These are phyloP conservation scores for Achroia grisella DNA, from an alignment of 1,140 invertebrate species.

Conservation along the genomic window DNA sequence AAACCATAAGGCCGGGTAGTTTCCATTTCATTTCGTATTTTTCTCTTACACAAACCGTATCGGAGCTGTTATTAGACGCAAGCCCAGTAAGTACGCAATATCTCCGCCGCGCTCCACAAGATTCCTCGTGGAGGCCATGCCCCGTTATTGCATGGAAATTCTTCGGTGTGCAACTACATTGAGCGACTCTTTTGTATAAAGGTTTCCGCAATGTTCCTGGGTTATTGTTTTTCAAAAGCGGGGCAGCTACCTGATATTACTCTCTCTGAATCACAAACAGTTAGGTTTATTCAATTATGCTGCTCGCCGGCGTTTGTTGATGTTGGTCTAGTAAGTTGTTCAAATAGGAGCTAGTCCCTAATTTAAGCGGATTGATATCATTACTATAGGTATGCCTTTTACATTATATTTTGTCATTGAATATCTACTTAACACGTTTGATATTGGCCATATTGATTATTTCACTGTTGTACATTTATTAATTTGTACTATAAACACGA, in stretches of 20 bases:
- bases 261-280: slow-evolving; percentile 49
- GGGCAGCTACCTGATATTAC: slow-evolving; percentile 52
- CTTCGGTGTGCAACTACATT: slow-evolving; percentile 70
- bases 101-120: slow-evolving; percentile 44
- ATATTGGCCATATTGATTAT: too few relatives aligned
- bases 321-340: neutral
- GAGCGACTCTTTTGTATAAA: slow-evolving; percentile 65
- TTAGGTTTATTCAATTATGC: slow-evolving; percentile 52
- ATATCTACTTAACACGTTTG: too few relatives aligned
- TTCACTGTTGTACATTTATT: too few relatives aligned
- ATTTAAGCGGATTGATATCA: too few relatives aligned
- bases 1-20: slow-evolving; percentile 49
- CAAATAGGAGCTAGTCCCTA: too few relatives aligned
- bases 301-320: slow-evolving; percentile 13
- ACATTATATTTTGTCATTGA: too few relatives aligned
- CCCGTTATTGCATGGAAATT: slow-evolving; percentile 70
- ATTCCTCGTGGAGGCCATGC: slow-evolving; percentile 52
- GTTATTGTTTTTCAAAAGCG: slow-evolving; percentile 70
- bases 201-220: slow-evolving; percentile 52
- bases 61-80: slow-evolving; percentile 65
- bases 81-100: slow-evolving; percentile 69
- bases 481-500: too few relatives aligned
- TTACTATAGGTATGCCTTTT: too few relatives aligned
- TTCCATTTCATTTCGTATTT: slow-evolving; percentile 65
- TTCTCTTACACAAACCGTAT: slow-evolving; percentile 62